Conservation (phyloP, 1,140 invertebrate species). For the Centruroides sculpturatus region DNA sequence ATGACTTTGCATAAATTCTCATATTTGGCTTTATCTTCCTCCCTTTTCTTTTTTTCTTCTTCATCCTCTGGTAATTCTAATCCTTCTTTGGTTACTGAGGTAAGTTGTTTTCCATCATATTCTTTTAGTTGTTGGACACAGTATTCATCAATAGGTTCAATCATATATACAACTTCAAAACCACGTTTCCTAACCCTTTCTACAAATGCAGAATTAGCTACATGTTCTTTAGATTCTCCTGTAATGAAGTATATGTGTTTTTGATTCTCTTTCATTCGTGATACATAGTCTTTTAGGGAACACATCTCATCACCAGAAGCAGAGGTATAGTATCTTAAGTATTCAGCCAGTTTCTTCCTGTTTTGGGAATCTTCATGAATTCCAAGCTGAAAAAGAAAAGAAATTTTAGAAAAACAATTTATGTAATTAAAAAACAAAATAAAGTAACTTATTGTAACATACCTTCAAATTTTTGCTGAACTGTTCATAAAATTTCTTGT, state of each 20-base stretch:
- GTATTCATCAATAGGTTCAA: slow-evolving; percentile 97
- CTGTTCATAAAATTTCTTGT: slow-evolving; percentile 98
- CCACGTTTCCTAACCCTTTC: slow-evolving; percentile 94
- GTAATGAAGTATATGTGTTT: slow-evolving; percentile 98
- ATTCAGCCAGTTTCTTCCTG: slow-evolving; percentile 79
- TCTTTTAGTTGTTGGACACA: slow-evolving; percentile 96
- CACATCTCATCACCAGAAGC: slow-evolving; percentile 84
- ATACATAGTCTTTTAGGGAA: slow-evolving; percentile 90
- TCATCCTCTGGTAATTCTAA: slow-evolving; percentile 90
- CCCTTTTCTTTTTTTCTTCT: slow-evolving; percentile 90
- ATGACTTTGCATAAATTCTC: slow-evolving; percentile 93
- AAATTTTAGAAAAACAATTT: not conserved
- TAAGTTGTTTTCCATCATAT: slow-evolving; percentile 88
- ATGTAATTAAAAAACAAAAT: not conserved
- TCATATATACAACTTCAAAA: slow-evolving; percentile 97
- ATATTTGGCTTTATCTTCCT: slow-evolving; percentile 87
- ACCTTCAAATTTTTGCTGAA: slow-evolving; percentile 92
- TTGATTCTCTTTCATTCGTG: slow-evolving; percentile 95
- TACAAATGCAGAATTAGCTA: slow-evolving; percentile 94
- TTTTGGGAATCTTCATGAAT: slow-evolving; percentile 96
- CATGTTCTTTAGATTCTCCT: slow-evolving; percentile 86
- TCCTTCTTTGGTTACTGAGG: slow-evolving; percentile 95
- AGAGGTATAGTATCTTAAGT: slow-evolving; percentile 84
- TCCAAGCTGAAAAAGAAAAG: slow-evolving; percentile 44
- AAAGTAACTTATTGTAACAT: too few relatives aligned